Evolutionary conservation across 2,888 invertebrate genomes (phyloP).

Genomic region (Hyles lineata): DNA sequence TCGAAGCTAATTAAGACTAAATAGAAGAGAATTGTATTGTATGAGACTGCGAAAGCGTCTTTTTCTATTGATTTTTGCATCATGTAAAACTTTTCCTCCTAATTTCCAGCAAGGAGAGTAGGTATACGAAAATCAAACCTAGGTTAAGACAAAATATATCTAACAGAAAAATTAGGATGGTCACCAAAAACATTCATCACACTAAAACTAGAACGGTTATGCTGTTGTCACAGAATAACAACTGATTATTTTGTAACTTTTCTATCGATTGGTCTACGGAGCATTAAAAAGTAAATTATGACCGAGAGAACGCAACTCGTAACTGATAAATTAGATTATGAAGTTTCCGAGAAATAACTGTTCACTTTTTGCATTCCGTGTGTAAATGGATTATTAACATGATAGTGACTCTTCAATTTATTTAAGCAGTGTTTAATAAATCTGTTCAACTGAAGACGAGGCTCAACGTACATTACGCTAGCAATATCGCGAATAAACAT

Average conservation of each 20-base stretch:
- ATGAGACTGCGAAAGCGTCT: too few species aligned
- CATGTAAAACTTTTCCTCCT: too few species aligned
- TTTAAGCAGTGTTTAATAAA: neutral
- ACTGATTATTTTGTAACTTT: neutral
- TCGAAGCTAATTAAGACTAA: too few species aligned
- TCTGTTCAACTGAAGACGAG: neutral
- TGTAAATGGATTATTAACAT: neutral
- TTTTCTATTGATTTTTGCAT: too few species aligned
- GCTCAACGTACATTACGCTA: too few species aligned
- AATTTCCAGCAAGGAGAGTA: too few species aligned
- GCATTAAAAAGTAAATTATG: neutral
- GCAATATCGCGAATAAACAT: too few species aligned
- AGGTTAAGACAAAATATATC: too few species aligned
- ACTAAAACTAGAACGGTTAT: neutral
- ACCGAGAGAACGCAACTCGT: neutral
- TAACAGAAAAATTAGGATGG: too few species aligned
- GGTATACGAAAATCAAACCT: too few species aligned
- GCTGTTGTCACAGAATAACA: neutral
- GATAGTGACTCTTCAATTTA: neutral
- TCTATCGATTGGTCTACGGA: neutral
- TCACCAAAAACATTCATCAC: too few species aligned
- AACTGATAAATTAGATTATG: neutral
- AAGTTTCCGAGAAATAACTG: conserved; percentile 1
- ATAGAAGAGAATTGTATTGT: too few species aligned
- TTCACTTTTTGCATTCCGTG: conserved; percentile 42